phyloP scores from a whole-genome alignment of 2,797 vertebrate genomes.

The Oryzias sinensis region DNA sequence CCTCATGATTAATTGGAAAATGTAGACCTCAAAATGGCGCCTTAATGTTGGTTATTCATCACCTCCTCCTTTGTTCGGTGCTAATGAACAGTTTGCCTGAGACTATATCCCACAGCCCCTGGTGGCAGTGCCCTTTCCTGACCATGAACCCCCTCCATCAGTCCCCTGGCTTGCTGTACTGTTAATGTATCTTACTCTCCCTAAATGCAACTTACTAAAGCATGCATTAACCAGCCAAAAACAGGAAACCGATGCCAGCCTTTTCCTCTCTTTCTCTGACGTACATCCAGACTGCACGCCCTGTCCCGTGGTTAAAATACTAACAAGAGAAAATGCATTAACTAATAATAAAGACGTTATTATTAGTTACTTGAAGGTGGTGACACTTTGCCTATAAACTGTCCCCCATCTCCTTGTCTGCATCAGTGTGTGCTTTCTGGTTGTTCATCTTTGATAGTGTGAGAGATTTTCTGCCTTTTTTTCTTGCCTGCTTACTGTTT shows the following conservation, averaged over 20 bases:
- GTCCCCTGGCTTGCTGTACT: slow-evolving; percentile 86
- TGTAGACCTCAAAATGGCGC: slow-evolving; percentile 46
- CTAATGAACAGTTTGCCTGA: slow-evolving; percentile 58
- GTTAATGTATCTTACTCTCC: slow-evolving; percentile 89
- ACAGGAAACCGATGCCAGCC: slow-evolving; percentile 37
- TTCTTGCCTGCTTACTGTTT: slow-evolving; percentile 71
- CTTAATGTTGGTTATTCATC: slow-evolving; percentile 57
- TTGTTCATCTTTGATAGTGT: slow-evolving; percentile 88
- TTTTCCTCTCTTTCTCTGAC: slow-evolving; percentile 79
- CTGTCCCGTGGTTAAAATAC: slow-evolving; percentile 82
- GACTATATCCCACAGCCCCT: slow-evolving; percentile 76
- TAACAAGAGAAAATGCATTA: slow-evolving; percentile 73
- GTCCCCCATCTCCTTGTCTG: slow-evolving; percentile 83
- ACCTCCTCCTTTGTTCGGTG: slow-evolving; percentile 33
- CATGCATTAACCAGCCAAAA: slow-evolving; percentile 84
- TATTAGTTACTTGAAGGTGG: slow-evolving; percentile 77
- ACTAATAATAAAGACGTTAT: slow-evolving; percentile 76
- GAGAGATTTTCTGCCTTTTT: slow-evolving; percentile 73
- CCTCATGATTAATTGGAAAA: slow-evolving; percentile 52
- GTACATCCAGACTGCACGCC: slow-evolving; percentile 92
- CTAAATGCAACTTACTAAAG: slow-evolving; percentile 99
- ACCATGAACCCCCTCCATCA: slow-evolving; percentile 46
- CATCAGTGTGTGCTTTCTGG: slow-evolving; percentile 87
- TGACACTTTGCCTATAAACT: slow-evolving; percentile 73
- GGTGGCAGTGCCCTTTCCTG: slow-evolving; percentile 69